Base-by-base conservation (phyloP, 2,113 vertebrate genomes). In the Dromaius novaehollandiae region DNA sequence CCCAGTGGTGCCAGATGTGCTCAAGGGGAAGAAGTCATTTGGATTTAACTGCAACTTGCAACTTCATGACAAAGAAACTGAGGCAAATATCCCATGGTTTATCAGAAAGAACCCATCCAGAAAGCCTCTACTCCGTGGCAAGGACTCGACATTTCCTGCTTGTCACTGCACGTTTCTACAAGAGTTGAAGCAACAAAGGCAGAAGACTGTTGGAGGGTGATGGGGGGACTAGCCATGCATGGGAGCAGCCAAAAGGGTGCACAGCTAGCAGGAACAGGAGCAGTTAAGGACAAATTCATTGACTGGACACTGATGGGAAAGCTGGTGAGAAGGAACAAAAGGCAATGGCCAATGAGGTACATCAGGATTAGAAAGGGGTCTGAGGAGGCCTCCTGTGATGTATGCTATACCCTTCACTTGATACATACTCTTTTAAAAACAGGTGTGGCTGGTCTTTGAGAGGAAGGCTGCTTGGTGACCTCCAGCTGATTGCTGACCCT, bases 121-220 rank as follows among this genome's bases (percentile, higher is more conserved):
- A 80, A 68, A 86, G 38, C 73, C 53, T 60, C 38, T 55, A 32
- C 24, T 93, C 68, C 50, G 20, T 18, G 11, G 40, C 32, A 65
- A 40, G 64, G 64, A 80, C 63, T 14, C 7, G 48, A 16, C 7
- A 13, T 64, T 50, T 73, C 17, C 77, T 65, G 40, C 65, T 32
- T 53, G 20, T 18, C 18, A 20, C 17, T 50, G 32, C 40, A 48
- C 25, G 24, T 22, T 64, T 36, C 48, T 50, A 9, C 40, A 56
- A 50, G 78, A 50, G 38, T 15, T 9, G 46, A 81, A 71, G 75
- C 44, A 46, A 79, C 79, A 64, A 40, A 0, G 32, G 32, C 38
- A 25, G 73, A 2, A 42, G 24, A 13, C 16, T 9, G 34, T 0
- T 0, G 42, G 3, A 42, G 40, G 12, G 14, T 10, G 38, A 22